A percentile compares a stretch with the other conserved stretches of the same genome.
Evolutionary conservation across 2,797 vertebrate genomes (phyloP).

Genomic region (Sphenodon punctatus): DNA sequence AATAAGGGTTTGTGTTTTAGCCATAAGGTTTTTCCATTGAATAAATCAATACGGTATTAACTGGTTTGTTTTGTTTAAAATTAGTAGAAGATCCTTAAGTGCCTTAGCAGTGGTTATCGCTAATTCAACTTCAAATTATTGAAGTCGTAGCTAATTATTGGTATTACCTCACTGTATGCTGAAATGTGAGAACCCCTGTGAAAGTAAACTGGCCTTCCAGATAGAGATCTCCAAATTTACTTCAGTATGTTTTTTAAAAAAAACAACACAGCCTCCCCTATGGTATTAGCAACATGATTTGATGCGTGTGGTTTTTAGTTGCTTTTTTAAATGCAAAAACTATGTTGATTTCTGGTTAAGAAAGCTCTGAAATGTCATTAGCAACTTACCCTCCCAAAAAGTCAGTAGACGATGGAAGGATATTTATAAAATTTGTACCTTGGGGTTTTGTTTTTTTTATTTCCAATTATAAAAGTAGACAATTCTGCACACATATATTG

Average conservation of each 20-base stretch:
- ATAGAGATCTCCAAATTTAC: not conserved
- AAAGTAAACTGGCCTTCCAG: not conserved
- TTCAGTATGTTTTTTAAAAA: not conserved
- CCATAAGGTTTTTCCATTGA: not conserved
- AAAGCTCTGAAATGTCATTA: not conserved
- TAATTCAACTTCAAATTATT: not conserved
- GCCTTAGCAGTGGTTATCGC: not conserved
- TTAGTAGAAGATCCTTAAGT: not conserved
- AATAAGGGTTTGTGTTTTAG: not conserved
- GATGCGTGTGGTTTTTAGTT: not conserved
- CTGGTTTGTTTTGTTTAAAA: not conserved
- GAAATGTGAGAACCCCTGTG: not conserved
- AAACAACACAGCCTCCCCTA: not conserved
- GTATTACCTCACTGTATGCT: not conserved
- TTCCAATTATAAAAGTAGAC: conserved; percentile 7
- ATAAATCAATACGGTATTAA: not conserved
- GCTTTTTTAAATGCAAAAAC: not conserved
- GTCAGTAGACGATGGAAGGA: not conserved
- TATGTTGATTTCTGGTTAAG: not conserved
- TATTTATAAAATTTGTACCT: not conserved
- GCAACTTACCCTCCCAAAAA: not conserved
- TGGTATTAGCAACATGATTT: conserved; percentile 1
- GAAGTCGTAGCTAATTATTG: not conserved
- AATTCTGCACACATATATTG: not conserved
- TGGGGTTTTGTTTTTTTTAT: too few relatives aligned